These are phyloP conservation scores for Phaonia tiefii DNA, from an alignment of 2,888 invertebrate genomes.

Conservation along the genomic window DNA sequence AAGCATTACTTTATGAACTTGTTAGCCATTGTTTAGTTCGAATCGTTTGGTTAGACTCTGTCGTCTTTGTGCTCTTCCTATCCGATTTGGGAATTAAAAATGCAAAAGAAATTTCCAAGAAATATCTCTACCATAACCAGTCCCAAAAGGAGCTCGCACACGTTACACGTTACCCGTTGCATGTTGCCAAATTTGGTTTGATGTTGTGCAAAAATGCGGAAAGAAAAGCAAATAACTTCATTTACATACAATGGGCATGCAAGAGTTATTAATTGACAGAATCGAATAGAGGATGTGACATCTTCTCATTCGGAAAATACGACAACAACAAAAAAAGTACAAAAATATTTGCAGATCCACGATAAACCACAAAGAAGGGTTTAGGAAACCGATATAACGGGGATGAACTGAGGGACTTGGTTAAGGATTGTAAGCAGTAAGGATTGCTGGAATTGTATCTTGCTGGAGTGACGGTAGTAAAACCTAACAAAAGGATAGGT, in stretches of 20 bases:
- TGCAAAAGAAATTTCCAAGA: conserved; percentile 58
- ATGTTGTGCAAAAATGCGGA: conserved; percentile 38
- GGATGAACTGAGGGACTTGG: not conserved
- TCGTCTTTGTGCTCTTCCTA: conserved; percentile 9
- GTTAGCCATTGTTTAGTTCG: conserved; percentile 48
- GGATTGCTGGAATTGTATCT: too few relatives aligned
- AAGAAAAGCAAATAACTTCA: conserved; percentile 36
- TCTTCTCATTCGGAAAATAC: conserved; percentile 25
- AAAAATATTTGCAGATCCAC: conserved; percentile 23
- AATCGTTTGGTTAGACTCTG: conserved; percentile 12
- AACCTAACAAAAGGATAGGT: too few relatives aligned
- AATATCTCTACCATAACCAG: conserved; percentile 18
- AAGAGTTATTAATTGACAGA: conserved; percentile 49
- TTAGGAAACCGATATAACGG: not conserved
- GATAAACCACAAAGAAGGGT: conserved; percentile 4
- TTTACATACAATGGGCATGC: conserved; percentile 54
- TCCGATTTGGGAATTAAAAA: conserved; percentile 55
- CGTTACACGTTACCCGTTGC: conserved; percentile 11
- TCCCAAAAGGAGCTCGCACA: not conserved
- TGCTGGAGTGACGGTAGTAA: too few relatives aligned
- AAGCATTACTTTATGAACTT: conserved; percentile 40
- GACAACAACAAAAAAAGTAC: too few relatives aligned
- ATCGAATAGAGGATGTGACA: conserved; percentile 33
- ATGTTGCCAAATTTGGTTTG: conserved; percentile 46
- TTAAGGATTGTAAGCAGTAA: too few relatives aligned